Evolutionary conservation across 2,113 vertebrate genomes (phyloP).

Genomic region (Nannobrachium achirus): DNA sequence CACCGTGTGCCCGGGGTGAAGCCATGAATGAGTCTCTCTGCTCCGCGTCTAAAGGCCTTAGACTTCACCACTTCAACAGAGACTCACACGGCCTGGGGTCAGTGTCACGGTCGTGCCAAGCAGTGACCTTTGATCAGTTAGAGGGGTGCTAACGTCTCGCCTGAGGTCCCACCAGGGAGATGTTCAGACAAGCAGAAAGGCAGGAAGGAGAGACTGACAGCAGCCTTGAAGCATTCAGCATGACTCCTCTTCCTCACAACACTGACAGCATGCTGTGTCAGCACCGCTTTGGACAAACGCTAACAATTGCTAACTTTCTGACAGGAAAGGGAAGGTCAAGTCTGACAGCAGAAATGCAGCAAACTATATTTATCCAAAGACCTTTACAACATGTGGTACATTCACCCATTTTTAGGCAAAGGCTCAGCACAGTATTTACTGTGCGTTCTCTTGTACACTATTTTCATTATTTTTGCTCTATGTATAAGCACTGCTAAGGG

Average conservation of each 20-base stretch:
- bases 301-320: conserved; percentile 3
- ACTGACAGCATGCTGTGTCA: background rate
- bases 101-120: conserved; percentile 52
- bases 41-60: conserved; percentile 61
- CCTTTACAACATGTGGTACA: no score
- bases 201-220: conserved; percentile 20
- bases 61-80: conserved; percentile 50
- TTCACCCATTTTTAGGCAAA: no score
- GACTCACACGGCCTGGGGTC: conserved; percentile 54
- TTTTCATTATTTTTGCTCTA: no score
- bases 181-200: conserved; percentile 17
- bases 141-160: conserved; percentile 47
- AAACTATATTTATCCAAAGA: no score
- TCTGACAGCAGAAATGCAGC: background rate
- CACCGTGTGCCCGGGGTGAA: conserved; percentile 45
- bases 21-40: conserved; percentile 58
- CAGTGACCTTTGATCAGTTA: conserved; percentile 66
- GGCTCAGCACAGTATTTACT: no score
- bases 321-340: conserved; percentile 25
- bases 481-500: no score
- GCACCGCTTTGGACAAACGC: background rate
- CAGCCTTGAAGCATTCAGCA: conserved; percentile 43
- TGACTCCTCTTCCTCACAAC: no score
- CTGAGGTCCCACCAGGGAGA: conserved; percentile 34
- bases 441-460: no score